Evolutionary conservation across 2,113 vertebrate species (phyloP), one percentile per base, ranked within the genome.

Genomic region (Xiphias gladius): DNA sequence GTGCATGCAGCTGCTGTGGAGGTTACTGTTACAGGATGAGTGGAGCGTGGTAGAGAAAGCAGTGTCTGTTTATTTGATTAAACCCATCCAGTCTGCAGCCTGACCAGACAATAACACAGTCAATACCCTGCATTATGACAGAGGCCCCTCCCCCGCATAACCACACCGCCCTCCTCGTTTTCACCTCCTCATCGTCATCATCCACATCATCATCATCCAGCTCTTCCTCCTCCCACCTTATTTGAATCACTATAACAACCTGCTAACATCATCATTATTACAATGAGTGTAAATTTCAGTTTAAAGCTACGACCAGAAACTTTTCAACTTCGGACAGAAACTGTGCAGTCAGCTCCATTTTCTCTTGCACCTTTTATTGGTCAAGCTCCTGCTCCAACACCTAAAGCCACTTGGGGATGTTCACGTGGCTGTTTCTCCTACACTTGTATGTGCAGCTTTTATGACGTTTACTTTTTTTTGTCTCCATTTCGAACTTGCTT

Each of bases 51-150:
- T 12, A 7, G 24, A 69, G 8, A 61, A 24, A 57, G 28, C 30
- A 26, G 22, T 5, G 30, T 41, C 54, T 70, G 79, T 55, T 71
- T 28, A 71, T 80, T 76, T 46, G 43, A 83, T 86, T 72, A 79
- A 54, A 61, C 1, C 43, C 55, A 11, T 73, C 46, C 73, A 54
- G 62, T 54, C 73, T 80, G 67, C 55, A 67, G 73, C 55, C 62
- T 7, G 67, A 61, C 62, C 61, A 62, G 28, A 73, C 69, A 77
- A 78, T 46, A 58, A 57, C 57, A 82, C 50, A 22, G 79, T 73
- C 66, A 58, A 32, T 62, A 82, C 46, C 68, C 79, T 69, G 73
- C 59, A 58, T 35, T 65, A 66, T 59, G 39, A 80, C 37, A 39
- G 55, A 46, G n/a, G 17, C 58, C 32, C 62, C 61, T 32, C 67